Base-by-base conservation (phyloP, 2,888 invertebrate genomes). In the Cataglyphis albicans region DNA sequence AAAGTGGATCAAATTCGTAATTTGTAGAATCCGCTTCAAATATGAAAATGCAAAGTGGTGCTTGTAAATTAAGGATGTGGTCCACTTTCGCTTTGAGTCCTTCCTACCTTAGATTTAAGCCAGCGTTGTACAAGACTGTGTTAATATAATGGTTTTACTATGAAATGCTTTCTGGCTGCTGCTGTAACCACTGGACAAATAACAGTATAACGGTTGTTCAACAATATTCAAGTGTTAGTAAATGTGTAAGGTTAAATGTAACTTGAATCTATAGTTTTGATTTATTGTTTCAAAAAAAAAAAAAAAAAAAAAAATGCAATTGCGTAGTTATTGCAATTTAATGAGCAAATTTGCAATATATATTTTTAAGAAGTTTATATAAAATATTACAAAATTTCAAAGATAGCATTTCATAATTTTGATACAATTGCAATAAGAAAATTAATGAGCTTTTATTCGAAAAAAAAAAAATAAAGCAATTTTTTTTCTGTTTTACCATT, bases 71-170 rank as follows among this genome's bases (percentile, higher is more conserved):
- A 76, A 55, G 52, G 38, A 76, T 7, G 67, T 67, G 29, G 38
- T 67, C 52, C 67, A 75, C 75, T 75, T 75, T 75, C 25, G 65
- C 32, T 35, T 32, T 29, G 15, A n/a, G n/a, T 41, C 12, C n/a
- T 61, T 25, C 9, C 9, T 35, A 67, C 29, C 67, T 55, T 76
- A 55, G 38, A 67, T 76, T 76, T 67, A 75, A 75, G 32, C 38
- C 29, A 76, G 55, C 55, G 38, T 55, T 67, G 76, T 67, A 55
- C 67, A 55, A 67, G 38, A 38, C 35, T n/a, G 35, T 65, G 52
- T 67, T 67, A 76, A 76, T 76, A 55, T 55, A 76, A 67, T n/a
- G 32, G 35, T 48, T 64, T 55, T 76, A 76, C 38, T 67, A 65
- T 65, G 35, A 67, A 75, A 38, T 67, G 75, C 75, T 75, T 75